Evolutionary conservation across 2,888 invertebrate genomes (phyloP).

Genomic region (Liodrosophila aerea): DNA sequence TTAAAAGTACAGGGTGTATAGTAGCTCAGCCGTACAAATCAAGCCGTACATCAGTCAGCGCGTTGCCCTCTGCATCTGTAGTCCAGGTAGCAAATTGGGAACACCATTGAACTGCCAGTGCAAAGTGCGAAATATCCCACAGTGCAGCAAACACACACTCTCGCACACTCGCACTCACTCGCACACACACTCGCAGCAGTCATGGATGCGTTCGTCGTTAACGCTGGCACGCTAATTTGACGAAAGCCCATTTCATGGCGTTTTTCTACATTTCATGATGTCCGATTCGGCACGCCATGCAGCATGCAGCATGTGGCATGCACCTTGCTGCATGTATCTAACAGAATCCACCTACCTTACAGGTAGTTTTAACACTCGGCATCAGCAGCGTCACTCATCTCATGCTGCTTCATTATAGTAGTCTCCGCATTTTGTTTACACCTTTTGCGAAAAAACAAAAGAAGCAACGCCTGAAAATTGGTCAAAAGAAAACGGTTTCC

Average conservation of each 20-base stretch:
- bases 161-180: constrained; percentile 5
- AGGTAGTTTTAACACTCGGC: constrained; percentile 73
- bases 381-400: constrained; percentile 35
- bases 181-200: constrained; percentile 10
- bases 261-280: constrained; percentile 73
- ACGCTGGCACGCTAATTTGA: constrained; percentile 80
- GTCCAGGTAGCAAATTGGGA: constrained; percentile 48
- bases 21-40: no score
- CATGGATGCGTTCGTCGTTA: constrained; percentile 62
- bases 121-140: constrained; percentile 77
- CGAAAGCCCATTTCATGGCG: constrained; percentile 79
- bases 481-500: constrained; percentile 22
- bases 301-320: constrained; percentile 22
- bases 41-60: constrained; percentile 19
- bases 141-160: constrained; percentile 49
- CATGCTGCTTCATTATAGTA: constrained; percentile 43
- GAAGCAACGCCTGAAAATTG: background rate
- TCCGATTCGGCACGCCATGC: constrained; percentile 54
- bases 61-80: constrained; percentile 5
- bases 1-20: no score
- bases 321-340: constrained; percentile 37
- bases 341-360: constrained; percentile 45
- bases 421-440: constrained; percentile 55
- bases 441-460: constrained; percentile 65
- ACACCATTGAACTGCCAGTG: constrained; percentile 52